Percentiles rank a stretch among this genome's conserved stretches.
Conservation (phyloP, 2,888 invertebrate genomes). For the Anthrax anthrax region DNA sequence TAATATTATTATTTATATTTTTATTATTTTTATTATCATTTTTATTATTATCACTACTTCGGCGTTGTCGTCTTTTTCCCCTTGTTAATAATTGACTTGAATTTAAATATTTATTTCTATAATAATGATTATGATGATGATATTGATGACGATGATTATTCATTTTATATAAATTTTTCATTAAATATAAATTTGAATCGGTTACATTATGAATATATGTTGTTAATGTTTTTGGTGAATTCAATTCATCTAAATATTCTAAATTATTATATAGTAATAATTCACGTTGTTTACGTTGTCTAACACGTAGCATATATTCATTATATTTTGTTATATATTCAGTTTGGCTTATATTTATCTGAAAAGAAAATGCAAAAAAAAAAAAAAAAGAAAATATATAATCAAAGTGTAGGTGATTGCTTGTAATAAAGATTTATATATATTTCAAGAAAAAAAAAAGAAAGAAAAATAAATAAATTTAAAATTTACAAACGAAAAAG, state of each 20-base stretch:
- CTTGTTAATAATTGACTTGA: too few species aligned
- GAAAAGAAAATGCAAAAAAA: conserved; percentile 20
- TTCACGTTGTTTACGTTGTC: conserved; percentile 20
- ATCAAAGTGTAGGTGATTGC: too few species aligned
- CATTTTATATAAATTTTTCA: not conserved
- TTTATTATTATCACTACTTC: not conserved
- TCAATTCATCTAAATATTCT: conserved; percentile 3
- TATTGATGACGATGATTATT: not conserved
- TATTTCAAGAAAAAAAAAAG: too few species aligned
- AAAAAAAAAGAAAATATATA: conserved; percentile 3
- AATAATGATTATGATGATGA: too few species aligned
- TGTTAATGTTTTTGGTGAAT: conserved; percentile 17
- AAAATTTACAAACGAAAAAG: too few species aligned
- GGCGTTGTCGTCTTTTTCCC: not conserved
- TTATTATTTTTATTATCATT: not conserved
- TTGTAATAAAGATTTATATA: too few species aligned
- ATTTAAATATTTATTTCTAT: not conserved
- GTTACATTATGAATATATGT: conserved; percentile 11
- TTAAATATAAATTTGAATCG: conserved; percentile 2
- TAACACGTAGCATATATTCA: conserved; percentile 39
- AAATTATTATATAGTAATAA: conserved; percentile 4
- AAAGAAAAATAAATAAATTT: too few species aligned
- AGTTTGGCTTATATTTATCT: conserved; percentile 51
- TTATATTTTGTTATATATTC: conserved; percentile 48
- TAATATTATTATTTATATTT: too few species aligned